Conservation (phyloP, 2,797 vertebrate genomes). For the Agapornis canus region DNA sequence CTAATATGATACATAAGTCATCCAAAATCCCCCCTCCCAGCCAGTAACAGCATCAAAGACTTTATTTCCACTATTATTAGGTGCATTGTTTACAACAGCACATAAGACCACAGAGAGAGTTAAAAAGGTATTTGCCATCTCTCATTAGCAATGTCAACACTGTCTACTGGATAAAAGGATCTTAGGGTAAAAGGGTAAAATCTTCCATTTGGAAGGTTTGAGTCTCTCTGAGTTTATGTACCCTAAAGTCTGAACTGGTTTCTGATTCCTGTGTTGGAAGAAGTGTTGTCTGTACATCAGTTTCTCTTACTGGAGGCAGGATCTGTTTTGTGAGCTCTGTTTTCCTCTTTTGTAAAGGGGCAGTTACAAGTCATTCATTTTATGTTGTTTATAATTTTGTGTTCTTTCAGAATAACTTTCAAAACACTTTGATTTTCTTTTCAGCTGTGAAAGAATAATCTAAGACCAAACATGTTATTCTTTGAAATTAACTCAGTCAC, state of each 20-base stretch:
- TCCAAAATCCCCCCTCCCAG: background rate
- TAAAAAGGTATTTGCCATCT: conserved; percentile 23
- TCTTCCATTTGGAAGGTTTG: conserved; percentile 14
- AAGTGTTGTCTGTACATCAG: background rate
- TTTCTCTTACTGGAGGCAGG: background rate
- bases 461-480: conserved; percentile 71
- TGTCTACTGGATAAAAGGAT: background rate
- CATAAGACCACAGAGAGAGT: conserved; percentile 33
- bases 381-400: conserved; percentile 56
- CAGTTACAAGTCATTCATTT: conserved; percentile 43
- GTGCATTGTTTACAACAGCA: conserved; percentile 4
- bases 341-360: conserved; percentile 26
- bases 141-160: conserved; percentile 20
- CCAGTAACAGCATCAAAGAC: conserved; percentile 2
- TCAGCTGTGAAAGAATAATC: conserved; percentile 71
- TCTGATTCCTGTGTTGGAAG: background rate
- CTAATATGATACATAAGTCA: background rate
- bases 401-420: conserved; percentile 55
- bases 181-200: background rate
- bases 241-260: background rate
- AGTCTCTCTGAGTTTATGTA: background rate
- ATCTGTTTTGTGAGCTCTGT: conserved; percentile 3
- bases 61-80: background rate
- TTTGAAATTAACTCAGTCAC: conserved; percentile 68
- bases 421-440: conserved; percentile 64